Evolutionary conservation across 1,140 invertebrate genomes (phyloP).

Genomic region (Eciton burchellii): DNA sequence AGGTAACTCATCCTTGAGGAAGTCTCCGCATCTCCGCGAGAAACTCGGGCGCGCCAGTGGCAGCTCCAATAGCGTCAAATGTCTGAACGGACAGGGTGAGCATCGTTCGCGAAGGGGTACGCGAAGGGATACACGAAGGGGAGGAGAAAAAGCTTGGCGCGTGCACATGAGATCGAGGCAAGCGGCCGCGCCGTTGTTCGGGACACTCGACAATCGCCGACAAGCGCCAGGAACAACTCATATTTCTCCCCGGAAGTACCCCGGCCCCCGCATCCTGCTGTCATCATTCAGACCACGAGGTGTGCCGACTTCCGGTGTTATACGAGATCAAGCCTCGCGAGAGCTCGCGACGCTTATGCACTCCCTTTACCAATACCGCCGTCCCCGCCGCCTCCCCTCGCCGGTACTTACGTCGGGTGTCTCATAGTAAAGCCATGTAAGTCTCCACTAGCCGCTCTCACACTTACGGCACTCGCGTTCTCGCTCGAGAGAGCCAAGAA

Average conservation of each 20-base stretch:
- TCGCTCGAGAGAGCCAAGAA: conserved; percentile 40
- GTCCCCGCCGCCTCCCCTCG: background rate
- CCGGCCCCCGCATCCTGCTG: conserved; percentile 30
- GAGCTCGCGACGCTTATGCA: background rate
- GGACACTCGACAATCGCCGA: conserved; percentile 50
- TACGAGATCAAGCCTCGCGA: conserved; percentile 25
- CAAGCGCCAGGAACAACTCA: conserved; percentile 54
- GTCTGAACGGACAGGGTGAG: background rate
- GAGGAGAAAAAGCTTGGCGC: conserved; percentile 31
- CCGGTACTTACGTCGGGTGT: conserved; percentile 73
- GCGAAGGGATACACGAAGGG: conserved; percentile 3
- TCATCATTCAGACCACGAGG: conserved; percentile 61
- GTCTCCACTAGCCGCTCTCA: conserved; percentile 15
- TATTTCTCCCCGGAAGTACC: conserved; percentile 55
- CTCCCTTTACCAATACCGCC: conserved; percentile 17
- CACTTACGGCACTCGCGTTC: conserved; percentile 47
- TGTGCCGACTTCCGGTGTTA: conserved; percentile 49
- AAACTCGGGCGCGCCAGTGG: too few relatives aligned
- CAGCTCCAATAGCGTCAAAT: too few relatives aligned
- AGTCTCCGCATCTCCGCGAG: too few relatives aligned
- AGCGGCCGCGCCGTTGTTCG: conserved; percentile 52
- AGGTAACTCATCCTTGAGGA: too few relatives aligned
- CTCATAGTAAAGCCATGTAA: conserved; percentile 75
- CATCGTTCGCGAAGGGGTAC: background rate
- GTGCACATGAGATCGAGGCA: conserved; percentile 23